phyloP scores from a whole-genome alignment of 2,888 invertebrate species.

The Meandrusa payeni region DNA sequence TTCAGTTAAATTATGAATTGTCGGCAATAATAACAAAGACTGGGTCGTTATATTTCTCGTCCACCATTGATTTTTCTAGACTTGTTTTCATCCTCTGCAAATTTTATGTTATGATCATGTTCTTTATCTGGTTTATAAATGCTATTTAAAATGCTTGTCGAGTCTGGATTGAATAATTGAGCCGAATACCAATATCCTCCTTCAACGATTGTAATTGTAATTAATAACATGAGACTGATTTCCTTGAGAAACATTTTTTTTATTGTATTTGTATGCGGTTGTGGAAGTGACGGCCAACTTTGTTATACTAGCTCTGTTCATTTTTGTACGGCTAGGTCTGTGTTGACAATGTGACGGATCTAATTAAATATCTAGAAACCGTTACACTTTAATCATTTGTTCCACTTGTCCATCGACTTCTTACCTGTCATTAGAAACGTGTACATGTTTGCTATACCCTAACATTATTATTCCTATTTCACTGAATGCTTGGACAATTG shows the following conservation, averaged over 20 bases:
- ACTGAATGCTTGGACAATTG: too few relatives aligned
- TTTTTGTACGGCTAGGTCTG: conserved; percentile 20
- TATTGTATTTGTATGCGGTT: neutral
- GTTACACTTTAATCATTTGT: conserved; percentile 55
- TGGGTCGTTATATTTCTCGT: too few relatives aligned
- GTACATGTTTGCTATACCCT: neutral
- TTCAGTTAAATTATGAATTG: too few relatives aligned
- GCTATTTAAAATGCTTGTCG: neutral
- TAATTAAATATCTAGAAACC: conserved; percentile 64
- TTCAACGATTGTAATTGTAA: conserved; percentile 20
- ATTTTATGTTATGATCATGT: too few relatives aligned
- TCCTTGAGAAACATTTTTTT: conserved; percentile 1
- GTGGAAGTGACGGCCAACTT: neutral
- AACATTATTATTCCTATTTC: too few relatives aligned
- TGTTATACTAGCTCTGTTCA: neutral
- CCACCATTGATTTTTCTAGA: neutral
- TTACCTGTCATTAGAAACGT: conserved; percentile 9
- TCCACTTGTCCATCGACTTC: conserved; percentile 36
- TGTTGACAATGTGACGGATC: conserved; percentile 53
- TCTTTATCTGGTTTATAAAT: neutral
- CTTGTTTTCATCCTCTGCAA: neutral
- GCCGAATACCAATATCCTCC: conserved; percentile 54
- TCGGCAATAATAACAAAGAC: too few relatives aligned
- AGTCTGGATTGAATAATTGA: too few relatives aligned
- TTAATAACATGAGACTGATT: neutral